Percentiles rank a stretch among this genome's conserved stretches.
Conservation (phyloP, 2,113 vertebrate species). For the Odocoileus virginianus region DNA sequence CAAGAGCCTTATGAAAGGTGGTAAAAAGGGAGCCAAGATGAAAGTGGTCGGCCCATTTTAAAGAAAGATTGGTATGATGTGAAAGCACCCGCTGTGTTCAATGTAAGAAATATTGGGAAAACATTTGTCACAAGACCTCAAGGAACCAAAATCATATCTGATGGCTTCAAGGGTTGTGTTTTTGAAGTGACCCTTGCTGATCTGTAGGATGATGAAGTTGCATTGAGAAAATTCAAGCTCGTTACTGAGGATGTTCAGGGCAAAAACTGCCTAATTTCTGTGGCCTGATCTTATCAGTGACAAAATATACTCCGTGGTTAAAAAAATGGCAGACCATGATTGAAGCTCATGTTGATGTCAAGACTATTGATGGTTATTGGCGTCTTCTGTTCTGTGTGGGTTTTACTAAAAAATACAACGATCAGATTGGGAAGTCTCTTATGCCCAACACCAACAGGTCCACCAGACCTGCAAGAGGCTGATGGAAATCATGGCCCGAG, state of each 20-base stretch:
- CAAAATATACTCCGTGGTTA: not conserved
- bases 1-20: not conserved
- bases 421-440: not conserved
- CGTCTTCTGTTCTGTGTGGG: not conserved
- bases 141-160: not conserved
- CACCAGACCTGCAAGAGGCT: not conserved
- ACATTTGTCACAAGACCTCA: not conserved
- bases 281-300: not conserved
- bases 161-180: not conserved
- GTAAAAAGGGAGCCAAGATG: not conserved
- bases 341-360: not conserved
- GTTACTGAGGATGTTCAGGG: not conserved
- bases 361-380: not conserved
- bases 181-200: not conserved
- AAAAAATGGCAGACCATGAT: not conserved
- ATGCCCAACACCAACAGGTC: not conserved
- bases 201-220: not conserved
- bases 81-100: not conserved
- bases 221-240: not conserved
- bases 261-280: not conserved
- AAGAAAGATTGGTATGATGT: not conserved
- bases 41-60: not conserved
- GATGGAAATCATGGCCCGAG: not conserved
- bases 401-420: not conserved
- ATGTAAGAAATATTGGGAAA: not conserved